A percentile compares a stretch with the other conserved stretches of the same genome.
Evolutionary conservation across 1,140 invertebrate species (phyloP).

Genomic region (Drosophila paulistorum): DNA sequence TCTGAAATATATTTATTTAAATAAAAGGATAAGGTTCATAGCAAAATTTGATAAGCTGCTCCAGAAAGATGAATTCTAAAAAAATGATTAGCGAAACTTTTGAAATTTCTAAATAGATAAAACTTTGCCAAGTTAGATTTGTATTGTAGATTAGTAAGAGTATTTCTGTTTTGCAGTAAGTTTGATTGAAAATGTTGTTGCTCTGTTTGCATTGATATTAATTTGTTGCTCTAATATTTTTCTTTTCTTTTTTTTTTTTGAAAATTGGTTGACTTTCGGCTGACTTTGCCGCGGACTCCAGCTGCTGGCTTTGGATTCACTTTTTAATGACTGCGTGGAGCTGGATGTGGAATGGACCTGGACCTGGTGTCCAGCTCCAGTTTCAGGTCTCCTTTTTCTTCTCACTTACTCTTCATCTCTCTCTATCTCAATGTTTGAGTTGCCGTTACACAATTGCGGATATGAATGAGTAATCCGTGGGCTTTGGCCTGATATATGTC

Average conservation of each 20-base stretch:
- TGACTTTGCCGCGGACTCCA: slow-evolving; percentile 39
- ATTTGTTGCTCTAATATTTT: slow-evolving; percentile 79
- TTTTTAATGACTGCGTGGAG: slow-evolving; percentile 77
- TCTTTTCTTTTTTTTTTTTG: slow-evolving; percentile 23
- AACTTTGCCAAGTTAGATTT: too few species aligned
- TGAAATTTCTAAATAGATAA: too few species aligned
- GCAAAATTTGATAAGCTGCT: too few species aligned
- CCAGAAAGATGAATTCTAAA: too few species aligned
- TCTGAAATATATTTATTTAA: too few species aligned
- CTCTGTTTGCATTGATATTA: slow-evolving; percentile 65
- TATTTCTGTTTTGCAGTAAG: slow-evolving; percentile 28
- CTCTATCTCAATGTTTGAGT: not conserved
- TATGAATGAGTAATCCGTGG: slow-evolving; percentile 81
- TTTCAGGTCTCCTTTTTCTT: slow-evolving; percentile 28
- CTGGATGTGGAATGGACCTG: slow-evolving; percentile 17
- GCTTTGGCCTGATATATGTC: slow-evolving; percentile 79
- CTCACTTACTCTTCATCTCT: not conserved
- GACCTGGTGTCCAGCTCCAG: slow-evolving; percentile 42
- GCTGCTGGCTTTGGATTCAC: slow-evolving; percentile 68
- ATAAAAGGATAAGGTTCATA: too few species aligned
- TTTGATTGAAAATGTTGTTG: not conserved
- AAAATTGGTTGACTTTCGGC: slow-evolving; percentile 66
- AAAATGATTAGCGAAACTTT: too few species aligned
- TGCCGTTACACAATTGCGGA: slow-evolving; percentile 77
- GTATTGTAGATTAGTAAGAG: slow-evolving; percentile 27